Base-by-base conservation (phyloP, 2,797 vertebrate genomes). In the Allobates femoralis region DNA sequence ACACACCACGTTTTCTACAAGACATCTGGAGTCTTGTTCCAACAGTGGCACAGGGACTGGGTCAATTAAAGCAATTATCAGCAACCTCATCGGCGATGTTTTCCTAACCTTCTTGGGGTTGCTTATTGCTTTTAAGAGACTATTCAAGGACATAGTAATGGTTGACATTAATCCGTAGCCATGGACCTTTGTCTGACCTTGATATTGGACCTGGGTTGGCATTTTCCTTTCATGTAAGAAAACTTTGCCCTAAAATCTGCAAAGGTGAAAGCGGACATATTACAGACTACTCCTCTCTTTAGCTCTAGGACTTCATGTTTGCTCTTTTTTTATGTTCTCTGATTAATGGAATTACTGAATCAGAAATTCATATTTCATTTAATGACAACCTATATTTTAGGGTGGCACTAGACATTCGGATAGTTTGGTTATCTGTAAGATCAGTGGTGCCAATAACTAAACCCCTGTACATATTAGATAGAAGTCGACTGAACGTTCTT, bases 31-130 rank as follows among this genome's bases (percentile, higher is more conserved):
- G 46, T 86, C 56, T 87, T 50, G 41, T 81, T 60, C 76, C 71
- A 55, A 55, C 82, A 60, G 67, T 55, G 19, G 46, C n/a, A 78
- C 51, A 6, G 67, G 30, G 50, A 51, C 64, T 14, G 41, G 58
- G 69, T 56, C 76, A 76, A 69, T 85, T 64, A 85, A 74, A 19
- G 67, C 69, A 77, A 85, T 88, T 88, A 81, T 67, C 66, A n/a
- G 69, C 37, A 66, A 80, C 51, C 76, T 53, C 76, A n/a, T 46
- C 14, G 55, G 69, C 34, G 41, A 51, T 85, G 83, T 85, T 88
- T 81, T 85, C 14, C 16, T 81, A 88, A 85, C 86, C 83, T 85
- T 85, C 69, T 66, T 76, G 56, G 46, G 69, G 69, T 60, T 73
- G 30, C 71, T 34, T 21, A 21, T 64, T 81, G 78, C 50, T 76